Conservation (phyloP, 2,113 vertebrate genomes). For the Numida meleagris region DNA sequence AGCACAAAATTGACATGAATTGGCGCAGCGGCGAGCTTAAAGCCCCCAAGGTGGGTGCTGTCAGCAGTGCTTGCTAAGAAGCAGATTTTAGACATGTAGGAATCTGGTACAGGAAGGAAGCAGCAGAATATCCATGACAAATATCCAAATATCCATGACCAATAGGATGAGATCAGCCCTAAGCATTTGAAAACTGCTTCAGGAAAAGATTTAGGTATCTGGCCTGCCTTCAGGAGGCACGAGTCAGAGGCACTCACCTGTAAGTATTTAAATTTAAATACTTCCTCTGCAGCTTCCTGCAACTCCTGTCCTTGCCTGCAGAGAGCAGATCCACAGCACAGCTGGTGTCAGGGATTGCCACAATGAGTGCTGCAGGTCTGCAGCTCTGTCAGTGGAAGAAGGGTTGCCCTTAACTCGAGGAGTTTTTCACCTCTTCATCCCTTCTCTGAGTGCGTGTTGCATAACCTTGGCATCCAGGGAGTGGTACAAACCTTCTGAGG, state of each 20-base stretch:
- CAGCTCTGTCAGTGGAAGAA: neutral
- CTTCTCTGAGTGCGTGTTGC: neutral
- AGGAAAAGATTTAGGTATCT: neutral
- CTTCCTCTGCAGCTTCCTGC: neutral
- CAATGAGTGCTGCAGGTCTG: neutral
- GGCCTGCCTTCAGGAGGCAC: neutral
- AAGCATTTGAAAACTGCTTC: neutral
- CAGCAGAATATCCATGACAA: too few species aligned
- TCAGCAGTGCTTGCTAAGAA: neutral
- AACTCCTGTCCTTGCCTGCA: neutral
- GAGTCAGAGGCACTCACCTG: neutral
- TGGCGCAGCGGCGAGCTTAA: conserved; percentile 69
- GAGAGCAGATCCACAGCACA: neutral
- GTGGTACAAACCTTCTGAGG: neutral
- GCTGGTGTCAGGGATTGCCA: neutral
- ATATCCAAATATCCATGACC: neutral
- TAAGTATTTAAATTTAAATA: neutral
- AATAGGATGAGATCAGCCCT: neutral
- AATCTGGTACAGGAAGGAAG: neutral
- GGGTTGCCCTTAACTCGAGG: neutral
- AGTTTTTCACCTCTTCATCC: neutral
- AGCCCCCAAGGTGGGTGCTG: conserved; percentile 63
- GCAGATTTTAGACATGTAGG: neutral
- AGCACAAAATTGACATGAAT: conserved; percentile 71
- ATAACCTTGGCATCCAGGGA: neutral